A percentile compares a stretch with the other conserved stretches of the same genome.
Conservation (phyloP, 2,888 invertebrate species). For the Athalia rosae region DNA sequence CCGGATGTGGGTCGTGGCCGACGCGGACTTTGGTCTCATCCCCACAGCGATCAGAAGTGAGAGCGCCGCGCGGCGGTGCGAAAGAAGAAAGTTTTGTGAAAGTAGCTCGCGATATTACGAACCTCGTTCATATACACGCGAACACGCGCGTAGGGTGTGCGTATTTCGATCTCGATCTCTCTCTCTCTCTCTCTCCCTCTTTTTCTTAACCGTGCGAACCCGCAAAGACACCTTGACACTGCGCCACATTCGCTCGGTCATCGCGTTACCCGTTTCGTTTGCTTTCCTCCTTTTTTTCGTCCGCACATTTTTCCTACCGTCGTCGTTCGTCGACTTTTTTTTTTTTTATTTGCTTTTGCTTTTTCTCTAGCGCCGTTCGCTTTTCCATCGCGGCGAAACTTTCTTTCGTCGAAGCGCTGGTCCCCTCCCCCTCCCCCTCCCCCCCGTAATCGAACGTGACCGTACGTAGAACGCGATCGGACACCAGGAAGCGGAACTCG, state of each 20-base stretch:
- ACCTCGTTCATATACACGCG: not conserved
- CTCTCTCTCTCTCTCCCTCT: not conserved
- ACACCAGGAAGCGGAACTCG: too few species aligned
- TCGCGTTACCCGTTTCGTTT: conserved; percentile 19
- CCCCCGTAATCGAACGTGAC: too few species aligned
- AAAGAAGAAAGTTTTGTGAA: conserved; percentile 63
- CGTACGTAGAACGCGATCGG: too few species aligned
- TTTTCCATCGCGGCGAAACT: conserved; percentile 33
- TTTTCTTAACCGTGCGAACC: not conserved
- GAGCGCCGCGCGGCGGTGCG: conserved; percentile 44
- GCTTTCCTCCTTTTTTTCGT: not conserved
- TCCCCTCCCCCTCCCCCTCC: too few species aligned
- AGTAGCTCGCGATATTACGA: conserved; percentile 50
- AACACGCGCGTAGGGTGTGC: too few species aligned
- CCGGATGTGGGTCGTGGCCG: conserved; percentile 57
- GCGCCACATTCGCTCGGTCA: conserved; percentile 66
- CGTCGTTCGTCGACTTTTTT: conserved; percentile 49
- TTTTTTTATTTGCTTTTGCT: not conserved
- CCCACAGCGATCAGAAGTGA: conserved; percentile 47
- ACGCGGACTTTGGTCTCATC: conserved; percentile 39
- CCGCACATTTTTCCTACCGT: too few species aligned
- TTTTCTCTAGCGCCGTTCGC: not conserved
- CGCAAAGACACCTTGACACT: conserved; percentile 67
- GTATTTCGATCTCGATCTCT: not conserved
- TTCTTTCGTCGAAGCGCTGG: conserved; percentile 36